Base-by-base conservation (phyloP, 1,140 invertebrate genomes). In the Laodelphax striatellus region DNA sequence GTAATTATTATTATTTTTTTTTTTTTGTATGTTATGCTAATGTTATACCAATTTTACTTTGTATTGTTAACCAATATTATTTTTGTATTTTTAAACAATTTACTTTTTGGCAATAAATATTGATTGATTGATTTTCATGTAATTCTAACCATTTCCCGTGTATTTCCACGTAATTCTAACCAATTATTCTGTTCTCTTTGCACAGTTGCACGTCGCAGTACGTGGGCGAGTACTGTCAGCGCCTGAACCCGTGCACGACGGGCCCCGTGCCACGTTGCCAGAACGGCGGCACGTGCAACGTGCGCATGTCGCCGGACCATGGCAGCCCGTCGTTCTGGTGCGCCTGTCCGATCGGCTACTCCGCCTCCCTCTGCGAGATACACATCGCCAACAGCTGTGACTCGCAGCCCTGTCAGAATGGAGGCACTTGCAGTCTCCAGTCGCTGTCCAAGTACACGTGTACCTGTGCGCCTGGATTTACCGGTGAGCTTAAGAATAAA, bases 171-270 rank as follows among this genome's bases (percentile, higher is more conserved):
- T n/a, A n/a, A 28, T 28, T 6, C 24, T 4, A 28, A 4, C 24
- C 24, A 28, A 28, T 28, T 6, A 4, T 28, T n/a, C 11, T 46
- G 3, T 6, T 50, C 21, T 50, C 21, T 50, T 6, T 50, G 3
- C 75, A 57, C 85, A 97, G 94, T 70, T 98, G 94, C 73, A 89
- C 90, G 58, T 82, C 88, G 17, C 82, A 86, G 70, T 94, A 86
- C 76, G 89, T 94, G 44, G 94, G 94, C 64, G 91, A 95, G 72
- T 96, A 92, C 76, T 98, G 94, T 70, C 88, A 97, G 70, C 84
- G 93, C 71, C 77, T 83, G 61, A 96, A 97, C 76, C 94, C 94
- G 0, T 98, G 94, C 73, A 82, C 89, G 68, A 92, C 88, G 52
- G 89, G 85, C 5, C 82, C 82, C 0, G 82, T 80, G 21, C 75